These are phyloP conservation scores for Bos taurus DNA, from an alignment of 2,113 vertebrate species.

Conservation along the genomic window ARS-UCD2.0 NC_037338.1:25148001-25148500, in stretches of 20 bases:
- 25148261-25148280: not conserved
- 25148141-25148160: not conserved
- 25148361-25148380: not conserved
- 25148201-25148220: not conserved
- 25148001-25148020: not conserved
- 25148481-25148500: not conserved
- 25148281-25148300: not conserved
- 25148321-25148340: not conserved
- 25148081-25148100: not conserved
- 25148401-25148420: not conserved
- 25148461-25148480: not conserved
- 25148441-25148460: not conserved
- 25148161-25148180: not conserved
- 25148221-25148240: not conserved
- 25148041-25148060: not conserved
- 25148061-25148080: not conserved
- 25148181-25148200: not conserved
- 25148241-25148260: not conserved
- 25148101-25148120: not conserved
- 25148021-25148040: not conserved
- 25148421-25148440: not conserved
- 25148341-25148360: not conserved
- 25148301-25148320: accelerated
- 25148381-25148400: not conserved
- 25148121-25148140: not conserved